Conservation (phyloP, 2,797 vertebrate genomes). For the Esox masquinongy region DNA sequence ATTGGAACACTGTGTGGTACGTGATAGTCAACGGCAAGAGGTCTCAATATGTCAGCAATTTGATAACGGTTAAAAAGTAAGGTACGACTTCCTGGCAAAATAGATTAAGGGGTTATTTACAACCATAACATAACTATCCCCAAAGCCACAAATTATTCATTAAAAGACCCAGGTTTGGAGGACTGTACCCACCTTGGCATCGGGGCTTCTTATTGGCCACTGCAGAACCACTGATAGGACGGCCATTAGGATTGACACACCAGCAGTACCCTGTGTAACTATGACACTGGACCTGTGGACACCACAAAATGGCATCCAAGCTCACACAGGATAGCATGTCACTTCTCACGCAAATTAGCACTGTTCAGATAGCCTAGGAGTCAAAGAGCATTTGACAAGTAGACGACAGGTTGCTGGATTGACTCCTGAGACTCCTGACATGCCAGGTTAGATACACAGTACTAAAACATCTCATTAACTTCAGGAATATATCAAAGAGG, state of each 20-base stretch:
- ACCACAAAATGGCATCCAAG: not conserved
- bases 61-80: no score
- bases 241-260: constrained; percentile 93
- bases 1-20: no score
- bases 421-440: no score
- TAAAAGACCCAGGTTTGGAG: not conserved
- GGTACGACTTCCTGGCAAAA: no score
- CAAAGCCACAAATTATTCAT: not conserved
- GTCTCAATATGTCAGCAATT: no score
- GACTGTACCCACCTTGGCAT: constrained; percentile 84
- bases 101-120: no score
- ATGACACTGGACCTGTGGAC: constrained; percentile 92
- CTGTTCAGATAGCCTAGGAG: not conserved
- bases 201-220: constrained; percentile 96
- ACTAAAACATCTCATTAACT: not conserved
- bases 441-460: not conserved
- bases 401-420: no score
- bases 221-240: constrained; percentile 94
- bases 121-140: constrained; percentile 15
- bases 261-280: constrained; percentile 98
- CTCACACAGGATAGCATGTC: constrained; percentile 11
- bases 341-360: no score
- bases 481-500: not conserved
- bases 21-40: no score
- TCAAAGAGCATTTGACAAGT: not conserved